These are phyloP conservation scores for Leptinotarsa lineolata DNA, from an alignment of 1,140 invertebrate genomes.

Conservation along the genomic window DNA sequence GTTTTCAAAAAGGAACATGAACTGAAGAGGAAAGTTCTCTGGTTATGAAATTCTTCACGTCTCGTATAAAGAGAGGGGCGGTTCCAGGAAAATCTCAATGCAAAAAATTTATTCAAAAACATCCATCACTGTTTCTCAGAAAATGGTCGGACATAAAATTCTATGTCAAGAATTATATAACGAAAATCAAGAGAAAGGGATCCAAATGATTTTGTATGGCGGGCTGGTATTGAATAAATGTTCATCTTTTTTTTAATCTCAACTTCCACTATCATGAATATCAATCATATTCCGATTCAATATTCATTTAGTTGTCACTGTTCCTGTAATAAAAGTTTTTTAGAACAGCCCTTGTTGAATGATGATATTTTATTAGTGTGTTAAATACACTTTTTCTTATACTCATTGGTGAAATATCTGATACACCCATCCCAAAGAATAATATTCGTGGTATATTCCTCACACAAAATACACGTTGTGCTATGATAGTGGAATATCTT, in stretches of 20 bases:
- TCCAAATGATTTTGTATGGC: background rate
- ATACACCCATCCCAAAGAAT: too few species aligned
- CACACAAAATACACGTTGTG: background rate
- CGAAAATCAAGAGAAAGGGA: background rate
- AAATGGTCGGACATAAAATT: constrained; percentile 10
- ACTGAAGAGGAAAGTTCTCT: background rate
- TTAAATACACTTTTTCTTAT: background rate
- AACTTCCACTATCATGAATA: background rate
- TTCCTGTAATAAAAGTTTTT: background rate
- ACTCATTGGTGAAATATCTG: too few species aligned
- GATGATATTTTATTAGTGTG: background rate
- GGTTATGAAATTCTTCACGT: background rate
- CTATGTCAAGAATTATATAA: background rate
- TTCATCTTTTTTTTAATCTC: background rate
- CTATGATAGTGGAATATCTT: background rate
- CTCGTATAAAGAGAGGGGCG: background rate
- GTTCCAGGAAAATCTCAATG: constrained; percentile 15
- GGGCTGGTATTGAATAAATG: background rate
- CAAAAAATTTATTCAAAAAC: background rate
- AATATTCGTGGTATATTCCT: too few species aligned
- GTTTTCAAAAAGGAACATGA: background rate
- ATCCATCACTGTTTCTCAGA: background rate
- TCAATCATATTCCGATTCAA: background rate
- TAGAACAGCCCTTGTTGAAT: background rate
- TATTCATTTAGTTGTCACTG: background rate